Evolutionary conservation across 2,113 vertebrate species (phyloP), one percentile per base, ranked within the genome.

Genomic region (Pseudolaguvia tuberculata): DNA sequence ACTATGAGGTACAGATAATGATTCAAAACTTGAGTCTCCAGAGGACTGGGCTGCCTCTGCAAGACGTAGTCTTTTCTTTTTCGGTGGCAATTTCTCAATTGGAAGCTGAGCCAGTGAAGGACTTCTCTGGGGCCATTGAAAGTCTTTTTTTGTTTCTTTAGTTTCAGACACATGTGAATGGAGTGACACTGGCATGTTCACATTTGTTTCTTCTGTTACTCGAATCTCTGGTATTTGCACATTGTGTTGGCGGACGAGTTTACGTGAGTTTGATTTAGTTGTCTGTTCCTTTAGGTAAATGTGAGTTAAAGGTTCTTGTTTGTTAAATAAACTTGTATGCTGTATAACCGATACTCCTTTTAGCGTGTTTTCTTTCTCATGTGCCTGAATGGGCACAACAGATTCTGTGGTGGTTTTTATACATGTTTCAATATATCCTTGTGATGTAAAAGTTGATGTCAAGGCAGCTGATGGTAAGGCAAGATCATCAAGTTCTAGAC

Each of bases 341-440:
- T 98, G 96, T 86, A 98, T 98, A 53, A 98, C 96, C 0, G 96
- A 98, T 80, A 96, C 97, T 74, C 94, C 94, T 86, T 98, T 95
- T 23, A 93, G 88, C 0, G 86, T 88, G 1, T 88, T 85, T 75
- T 90, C 90, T 79, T 88, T 89, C 67, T 92, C 91, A 70, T 51
- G 72, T 13, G 67, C 63, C 25, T 53, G 57, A 57, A 52, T 14
- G 31, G 58, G 25, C 39, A 21, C 42, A 66, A 35, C 31, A 15
- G 82, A 80, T 27, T 69, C 52, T 73, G 80, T 78, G 39, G 67
- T 83, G 25, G 72, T 25, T 21, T 65, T 25, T 27, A 87, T 85
- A 66, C 58, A 62, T 61, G 61, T 2, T 27, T 50, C 50, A 61
- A 17, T 55, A 58, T 42, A 73, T 45, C 67, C 58, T 85, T 85